These are phyloP conservation scores for Bombus turneri DNA, from an alignment of 1,140 invertebrate genomes.

Conservation along the genomic window DNA sequence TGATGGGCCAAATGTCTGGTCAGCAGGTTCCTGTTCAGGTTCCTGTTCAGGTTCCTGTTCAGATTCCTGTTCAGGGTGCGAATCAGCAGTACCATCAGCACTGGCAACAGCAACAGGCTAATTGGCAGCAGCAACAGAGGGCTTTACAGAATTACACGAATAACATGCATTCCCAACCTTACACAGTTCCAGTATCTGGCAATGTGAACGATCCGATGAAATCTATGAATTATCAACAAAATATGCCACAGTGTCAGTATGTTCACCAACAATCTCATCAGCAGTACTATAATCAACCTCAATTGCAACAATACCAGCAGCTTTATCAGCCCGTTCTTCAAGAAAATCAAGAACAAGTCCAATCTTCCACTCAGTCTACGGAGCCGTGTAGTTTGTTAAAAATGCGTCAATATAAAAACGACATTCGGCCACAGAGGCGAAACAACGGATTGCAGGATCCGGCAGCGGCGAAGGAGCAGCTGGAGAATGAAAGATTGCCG, in stretches of 20 bases:
- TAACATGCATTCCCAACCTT: not conserved
- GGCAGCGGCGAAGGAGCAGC: slow-evolving; percentile 47
- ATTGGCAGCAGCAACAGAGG: not conserved
- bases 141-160: not conserved
- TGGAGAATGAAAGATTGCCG: slow-evolving; percentile 53
- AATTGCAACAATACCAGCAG: slow-evolving; percentile 28
- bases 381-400: slow-evolving; percentile 71
- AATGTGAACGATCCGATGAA: not conserved
- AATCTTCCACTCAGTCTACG: not conserved
- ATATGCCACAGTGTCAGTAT: not conserved
- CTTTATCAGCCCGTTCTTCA: not conserved
- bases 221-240: not conserved
- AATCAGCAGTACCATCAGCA: slow-evolving; percentile 14
- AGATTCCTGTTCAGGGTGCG: not conserved
- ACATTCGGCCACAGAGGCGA: slow-evolving; percentile 59
- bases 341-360: not conserved
- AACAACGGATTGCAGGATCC: slow-evolving; percentile 77
- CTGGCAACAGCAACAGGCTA: not conserved
- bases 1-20: too few species aligned
- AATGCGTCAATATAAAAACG: slow-evolving; percentile 66
- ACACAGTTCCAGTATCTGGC: not conserved
- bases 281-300: not conserved
- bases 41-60: not conserved
- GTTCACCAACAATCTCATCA: slow-evolving; percentile 24
- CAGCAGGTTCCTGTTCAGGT: not conserved